These are phyloP conservation scores for Zaprionus nigranus DNA, from an alignment of 1,140 invertebrate species.

Conservation along the genomic window DNA sequence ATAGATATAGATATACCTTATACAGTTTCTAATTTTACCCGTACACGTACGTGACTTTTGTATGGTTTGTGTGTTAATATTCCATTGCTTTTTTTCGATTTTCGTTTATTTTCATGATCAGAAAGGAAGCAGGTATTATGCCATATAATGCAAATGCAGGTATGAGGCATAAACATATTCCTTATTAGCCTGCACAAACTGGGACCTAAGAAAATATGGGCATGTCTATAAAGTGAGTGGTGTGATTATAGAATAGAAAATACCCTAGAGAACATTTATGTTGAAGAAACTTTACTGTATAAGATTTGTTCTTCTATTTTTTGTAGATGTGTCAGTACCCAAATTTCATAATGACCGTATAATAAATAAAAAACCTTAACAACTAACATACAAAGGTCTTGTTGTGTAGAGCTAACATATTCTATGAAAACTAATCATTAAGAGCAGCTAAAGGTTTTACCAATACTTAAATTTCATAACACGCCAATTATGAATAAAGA, in stretches of 20 bases:
- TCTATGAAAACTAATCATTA: neutral
- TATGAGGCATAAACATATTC: neutral
- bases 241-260: neutral
- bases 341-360: neutral
- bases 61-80: constrained; percentile 55
- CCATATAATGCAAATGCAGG: constrained; percentile 2
- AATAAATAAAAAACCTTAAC: neutral
- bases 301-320: neutral
- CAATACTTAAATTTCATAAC: neutral
- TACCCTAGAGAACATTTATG: neutral
- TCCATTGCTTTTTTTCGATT: constrained; percentile 22
- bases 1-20: neutral
- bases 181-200: neutral
- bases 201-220: neutral
- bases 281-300: neutral
- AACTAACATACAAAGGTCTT: neutral
- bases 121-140: neutral
- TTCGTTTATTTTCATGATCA: constrained; percentile 12
- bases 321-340: neutral
- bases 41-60: constrained; percentile 64
- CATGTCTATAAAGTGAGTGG: neutral
- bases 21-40: constrained; percentile 18
- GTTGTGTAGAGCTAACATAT: neutral
- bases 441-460: neutral
- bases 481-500: neutral